Percentiles rank a stretch among this genome's conserved stretches.
phyloP scores from a whole-genome alignment of 1,140 invertebrate genomes.

The Drosophila kepulauana region DNA sequence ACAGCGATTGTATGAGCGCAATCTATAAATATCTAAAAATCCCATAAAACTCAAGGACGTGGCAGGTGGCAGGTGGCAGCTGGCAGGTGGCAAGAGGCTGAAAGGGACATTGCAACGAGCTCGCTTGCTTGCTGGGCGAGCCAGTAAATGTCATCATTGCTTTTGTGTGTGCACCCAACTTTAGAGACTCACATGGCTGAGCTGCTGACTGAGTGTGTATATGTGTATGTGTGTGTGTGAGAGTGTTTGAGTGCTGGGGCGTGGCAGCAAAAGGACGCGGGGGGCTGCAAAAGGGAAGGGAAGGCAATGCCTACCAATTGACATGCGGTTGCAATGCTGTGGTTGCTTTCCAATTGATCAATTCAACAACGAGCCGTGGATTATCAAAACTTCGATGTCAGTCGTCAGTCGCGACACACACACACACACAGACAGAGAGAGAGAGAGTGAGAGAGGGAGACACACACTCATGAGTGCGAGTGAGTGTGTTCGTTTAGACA shows the following conservation, averaged over 20 bases:
- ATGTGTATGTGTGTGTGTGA: conserved; percentile 11
- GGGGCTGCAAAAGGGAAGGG: neutral
- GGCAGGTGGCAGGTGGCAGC: conserved; percentile 27
- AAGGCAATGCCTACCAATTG: conserved; percentile 40
- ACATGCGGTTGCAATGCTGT: conserved; percentile 40
- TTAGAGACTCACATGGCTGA: conserved; percentile 9
- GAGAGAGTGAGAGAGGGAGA: neutral
- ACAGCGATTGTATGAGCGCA: conserved; percentile 55
- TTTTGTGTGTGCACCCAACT: conserved; percentile 36
- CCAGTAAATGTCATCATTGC: conserved; percentile 64
- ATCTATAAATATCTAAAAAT: conserved; percentile 81
- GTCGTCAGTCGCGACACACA: conserved; percentile 8
- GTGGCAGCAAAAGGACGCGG: neutral
- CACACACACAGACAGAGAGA: conserved; percentile 12
- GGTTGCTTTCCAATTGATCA: conserved; percentile 61
- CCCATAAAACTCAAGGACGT: conserved; percentile 70
- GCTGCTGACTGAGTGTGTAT: conserved; percentile 6
- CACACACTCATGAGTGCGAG: neutral
- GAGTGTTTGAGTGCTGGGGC: neutral
- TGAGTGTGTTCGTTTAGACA: conserved; percentile 59
- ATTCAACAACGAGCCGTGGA: conserved; percentile 51
- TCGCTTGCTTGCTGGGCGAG: conserved; percentile 2
- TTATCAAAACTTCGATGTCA: conserved; percentile 43
- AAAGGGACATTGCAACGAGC: conserved; percentile 19
- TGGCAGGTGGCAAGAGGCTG: neutral